Evolutionary conservation across 2,888 invertebrate genomes (phyloP).

Genomic region (Calephelis perditalis): DNA sequence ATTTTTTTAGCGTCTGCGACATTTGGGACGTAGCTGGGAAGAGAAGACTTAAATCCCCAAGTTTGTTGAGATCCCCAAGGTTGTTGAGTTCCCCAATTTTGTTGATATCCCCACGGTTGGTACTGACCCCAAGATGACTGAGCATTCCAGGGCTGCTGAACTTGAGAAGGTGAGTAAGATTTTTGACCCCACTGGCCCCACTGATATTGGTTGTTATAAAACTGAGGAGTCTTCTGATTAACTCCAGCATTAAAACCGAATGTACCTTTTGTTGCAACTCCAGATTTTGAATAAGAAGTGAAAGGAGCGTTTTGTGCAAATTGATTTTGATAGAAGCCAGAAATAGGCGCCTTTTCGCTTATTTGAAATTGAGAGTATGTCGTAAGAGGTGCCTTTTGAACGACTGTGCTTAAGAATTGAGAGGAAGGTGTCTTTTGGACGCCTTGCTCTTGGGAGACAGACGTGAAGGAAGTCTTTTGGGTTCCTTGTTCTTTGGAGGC

Average conservation of each 20-base stretch:
- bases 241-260: constrained; percentile 1
- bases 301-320: too few species aligned
- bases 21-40: not conserved
- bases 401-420: not conserved
- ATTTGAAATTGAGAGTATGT: not conserved
- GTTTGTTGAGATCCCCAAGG: not conserved
- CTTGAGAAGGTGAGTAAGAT: constrained; percentile 1
- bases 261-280: not conserved
- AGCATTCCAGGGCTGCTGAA: not conserved
- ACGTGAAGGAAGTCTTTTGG: too few species aligned
- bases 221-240: not conserved
- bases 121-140: not conserved
- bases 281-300: too few species aligned
- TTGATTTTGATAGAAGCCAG: not conserved
- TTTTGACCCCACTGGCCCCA: not conserved
- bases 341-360: not conserved
- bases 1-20: not conserved
- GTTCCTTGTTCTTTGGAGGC: too few species aligned
- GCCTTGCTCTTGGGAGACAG: not conserved
- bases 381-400: not conserved
- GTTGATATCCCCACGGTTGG: not conserved
- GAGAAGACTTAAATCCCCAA: not conserved
- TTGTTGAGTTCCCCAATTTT: constrained; percentile 1
- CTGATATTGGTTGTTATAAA: not conserved
- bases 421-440: not conserved